phyloP scores from a whole-genome alignment of 1,140 invertebrate genomes.

The Ceratina australensis region DNA sequence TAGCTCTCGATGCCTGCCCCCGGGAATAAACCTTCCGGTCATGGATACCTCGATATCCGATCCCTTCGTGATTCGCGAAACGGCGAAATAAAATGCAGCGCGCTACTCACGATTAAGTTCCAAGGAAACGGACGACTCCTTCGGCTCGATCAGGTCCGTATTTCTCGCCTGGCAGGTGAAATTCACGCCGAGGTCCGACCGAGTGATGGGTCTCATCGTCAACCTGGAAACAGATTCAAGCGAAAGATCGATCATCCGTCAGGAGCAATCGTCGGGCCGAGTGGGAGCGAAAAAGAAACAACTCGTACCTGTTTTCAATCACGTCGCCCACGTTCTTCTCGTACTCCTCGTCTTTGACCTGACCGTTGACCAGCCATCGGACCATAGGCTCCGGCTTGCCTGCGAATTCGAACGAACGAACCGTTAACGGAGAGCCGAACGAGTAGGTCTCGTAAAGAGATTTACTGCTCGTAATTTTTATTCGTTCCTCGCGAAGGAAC shows the following conservation, averaged over 20 bases:
- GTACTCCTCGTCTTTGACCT: conserved; percentile 88
- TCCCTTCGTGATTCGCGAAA: too few species aligned
- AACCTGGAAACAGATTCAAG: conserved; percentile 76
- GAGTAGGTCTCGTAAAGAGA: not conserved
- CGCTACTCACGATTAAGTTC: conserved; percentile 90
- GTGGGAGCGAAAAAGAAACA: too few species aligned
- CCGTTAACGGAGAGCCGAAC: not conserved
- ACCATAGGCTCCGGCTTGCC: conserved; percentile 80
- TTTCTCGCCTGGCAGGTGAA: conserved; percentile 93
- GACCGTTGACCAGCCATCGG: conserved; percentile 86
- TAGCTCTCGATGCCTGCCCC: not conserved
- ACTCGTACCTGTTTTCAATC: conserved; percentile 85
- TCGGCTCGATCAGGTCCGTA: conserved; percentile 88
- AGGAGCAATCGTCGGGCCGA: not conserved
- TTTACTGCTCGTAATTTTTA: conserved; percentile 9
- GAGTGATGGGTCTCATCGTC: conserved; percentile 85
- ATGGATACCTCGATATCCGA: too few species aligned
- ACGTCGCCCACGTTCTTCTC: conserved; percentile 90
- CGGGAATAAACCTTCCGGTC: not conserved
- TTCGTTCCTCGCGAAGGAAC: not conserved
- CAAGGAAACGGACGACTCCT: conserved; percentile 86
- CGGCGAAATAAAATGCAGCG: not conserved
- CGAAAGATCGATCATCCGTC: not conserved
- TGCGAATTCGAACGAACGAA: conserved; percentile 55
- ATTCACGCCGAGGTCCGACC: conserved; percentile 89